Evolutionary conservation across 2,797 vertebrate species (phyloP).

Genomic region (Florisuga fusca): DNA sequence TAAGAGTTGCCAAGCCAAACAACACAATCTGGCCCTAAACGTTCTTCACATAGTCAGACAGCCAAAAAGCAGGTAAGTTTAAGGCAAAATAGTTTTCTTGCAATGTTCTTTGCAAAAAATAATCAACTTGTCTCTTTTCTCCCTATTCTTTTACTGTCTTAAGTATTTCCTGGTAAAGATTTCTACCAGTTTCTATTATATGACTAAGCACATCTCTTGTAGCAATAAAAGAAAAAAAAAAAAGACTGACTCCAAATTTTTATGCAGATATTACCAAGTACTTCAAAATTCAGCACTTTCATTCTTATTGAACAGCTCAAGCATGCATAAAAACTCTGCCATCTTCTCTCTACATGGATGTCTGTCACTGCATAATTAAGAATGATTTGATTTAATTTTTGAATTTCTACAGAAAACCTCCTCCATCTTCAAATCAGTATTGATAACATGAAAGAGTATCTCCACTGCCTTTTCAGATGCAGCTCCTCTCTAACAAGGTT

Average conservation of each 20-base stretch:
- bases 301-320: not conserved
- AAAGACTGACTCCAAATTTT: not conserved
- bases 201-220: not conserved
- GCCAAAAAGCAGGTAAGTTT: not conserved
- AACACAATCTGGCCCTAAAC: not conserved
- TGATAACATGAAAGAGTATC: not conserved
- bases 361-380: constrained; percentile 28
- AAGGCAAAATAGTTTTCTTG: not conserved
- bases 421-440: not conserved
- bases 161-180: not conserved
- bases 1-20: not conserved
- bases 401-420: not conserved
- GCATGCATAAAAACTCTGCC: not conserved
- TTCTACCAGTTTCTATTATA: not conserved
- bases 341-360: not conserved
- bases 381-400: constrained; percentile 14
- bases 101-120: not conserved
- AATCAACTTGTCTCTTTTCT: not conserved
- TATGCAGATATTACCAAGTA: not conserved
- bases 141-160: not conserved
- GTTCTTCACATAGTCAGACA: fast-evolving
- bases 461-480: not conserved
- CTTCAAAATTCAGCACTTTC: not conserved
- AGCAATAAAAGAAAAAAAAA: not conserved
- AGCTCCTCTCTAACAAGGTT: not conserved